A percentile compares a stretch with the other conserved stretches of the same genome.
Evolutionary conservation across 2,113 vertebrate genomes (phyloP).

Genomic region (Cercocebus atys): DNA sequence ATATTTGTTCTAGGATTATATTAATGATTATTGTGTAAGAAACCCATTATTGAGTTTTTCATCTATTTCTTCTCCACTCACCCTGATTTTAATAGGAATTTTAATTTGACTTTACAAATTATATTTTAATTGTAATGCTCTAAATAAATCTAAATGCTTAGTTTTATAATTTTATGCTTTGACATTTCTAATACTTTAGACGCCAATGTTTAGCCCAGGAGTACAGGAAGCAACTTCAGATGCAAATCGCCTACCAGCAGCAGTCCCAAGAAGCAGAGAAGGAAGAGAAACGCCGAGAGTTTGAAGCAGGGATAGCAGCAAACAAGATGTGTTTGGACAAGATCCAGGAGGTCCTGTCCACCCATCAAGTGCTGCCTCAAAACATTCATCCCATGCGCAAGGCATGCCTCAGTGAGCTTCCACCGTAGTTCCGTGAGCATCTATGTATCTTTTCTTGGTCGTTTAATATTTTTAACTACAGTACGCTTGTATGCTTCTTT

Average conservation of each 20-base stretch:
- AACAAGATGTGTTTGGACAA: slow-evolving; percentile 82
- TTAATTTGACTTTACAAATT: neutral
- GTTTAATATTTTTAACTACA: slow-evolving; percentile 33
- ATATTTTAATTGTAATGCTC: neutral
- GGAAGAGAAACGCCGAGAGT: slow-evolving; percentile 82
- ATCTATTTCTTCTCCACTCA: neutral
- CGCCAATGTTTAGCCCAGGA: slow-evolving; percentile 73
- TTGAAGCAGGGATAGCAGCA: slow-evolving; percentile 68
- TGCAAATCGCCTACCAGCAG: slow-evolving; percentile 86
- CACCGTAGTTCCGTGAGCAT: neutral
- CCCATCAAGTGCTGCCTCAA: neutral
- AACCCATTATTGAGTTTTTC: neutral
- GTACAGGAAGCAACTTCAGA: slow-evolving; percentile 86
- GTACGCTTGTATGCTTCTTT: neutral
- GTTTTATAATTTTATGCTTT: neutral
- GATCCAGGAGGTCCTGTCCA: slow-evolving; percentile 82
- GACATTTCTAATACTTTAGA: slow-evolving; percentile 76
- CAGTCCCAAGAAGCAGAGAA: slow-evolving; percentile 67
- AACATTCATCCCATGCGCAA: slow-evolving; percentile 86
- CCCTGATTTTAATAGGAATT: slow-evolving; percentile 10
- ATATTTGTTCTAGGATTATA: neutral
- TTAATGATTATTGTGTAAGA: neutral
- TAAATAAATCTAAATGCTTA: neutral
- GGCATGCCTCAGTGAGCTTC: neutral
- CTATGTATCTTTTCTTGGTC: neutral